phyloP scores from a whole-genome alignment of 2,888 invertebrate species.

The Pseudococcus viburni region DNA sequence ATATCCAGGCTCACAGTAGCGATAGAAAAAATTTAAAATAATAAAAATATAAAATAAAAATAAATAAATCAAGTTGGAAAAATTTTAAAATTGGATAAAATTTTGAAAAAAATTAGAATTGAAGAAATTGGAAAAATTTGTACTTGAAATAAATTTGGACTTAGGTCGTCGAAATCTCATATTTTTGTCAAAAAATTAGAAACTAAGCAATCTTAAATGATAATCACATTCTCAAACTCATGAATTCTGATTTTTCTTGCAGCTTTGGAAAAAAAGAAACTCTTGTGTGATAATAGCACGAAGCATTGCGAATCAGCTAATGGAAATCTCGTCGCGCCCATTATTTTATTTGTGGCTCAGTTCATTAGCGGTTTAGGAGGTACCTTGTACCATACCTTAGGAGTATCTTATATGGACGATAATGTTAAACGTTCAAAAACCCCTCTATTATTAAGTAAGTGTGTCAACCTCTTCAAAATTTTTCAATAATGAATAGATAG shows the following conservation, averaged over 20 bases:
- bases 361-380: slow-evolving; percentile 81
- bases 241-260: background rate
- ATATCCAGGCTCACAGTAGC: too few relatives aligned
- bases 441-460: slow-evolving; percentile 79
- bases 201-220: too few relatives aligned
- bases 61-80: too few relatives aligned
- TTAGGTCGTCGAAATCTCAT: too few relatives aligned
- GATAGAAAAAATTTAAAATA: too few relatives aligned
- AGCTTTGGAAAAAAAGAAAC: slow-evolving; percentile 75
- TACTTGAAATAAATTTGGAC: too few relatives aligned
- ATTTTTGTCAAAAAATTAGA: too few relatives aligned
- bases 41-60: too few relatives aligned
- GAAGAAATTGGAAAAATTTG: too few relatives aligned
- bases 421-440: slow-evolving; percentile 83
- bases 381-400: slow-evolving; percentile 79
- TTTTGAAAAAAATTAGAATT: too few relatives aligned
- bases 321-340: slow-evolving; percentile 72
- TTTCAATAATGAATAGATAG: background rate
- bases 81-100: too few relatives aligned
- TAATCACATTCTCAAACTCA: background rate
- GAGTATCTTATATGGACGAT: slow-evolving; percentile 83
- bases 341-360: slow-evolving; percentile 79
- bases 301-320: slow-evolving; percentile 68
- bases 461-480: too few relatives aligned
- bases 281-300: slow-evolving; percentile 73